A percentile compares a stretch with the other conserved stretches of the same genome.
Evolutionary conservation across 1,140 invertebrate genomes (phyloP).

Genomic region (Lordiphosa collinella): DNA sequence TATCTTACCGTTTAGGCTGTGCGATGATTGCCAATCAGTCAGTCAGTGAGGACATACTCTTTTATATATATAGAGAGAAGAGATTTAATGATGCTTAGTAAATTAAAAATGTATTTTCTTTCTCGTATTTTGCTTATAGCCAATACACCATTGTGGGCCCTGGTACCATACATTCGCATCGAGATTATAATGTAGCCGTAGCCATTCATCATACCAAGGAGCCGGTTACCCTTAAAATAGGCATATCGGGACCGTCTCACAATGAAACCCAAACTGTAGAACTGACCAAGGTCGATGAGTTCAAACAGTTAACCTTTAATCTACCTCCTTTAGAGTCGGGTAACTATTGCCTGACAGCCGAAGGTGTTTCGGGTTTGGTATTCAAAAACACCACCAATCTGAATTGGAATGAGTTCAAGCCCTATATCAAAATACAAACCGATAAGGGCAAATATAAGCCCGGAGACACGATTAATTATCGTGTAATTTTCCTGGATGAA

Average conservation of each 20-base stretch:
- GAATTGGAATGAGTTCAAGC: conserved; percentile 88
- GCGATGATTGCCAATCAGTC: too few species aligned
- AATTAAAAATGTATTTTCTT: too few species aligned
- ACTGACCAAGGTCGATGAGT: conserved; percentile 84
- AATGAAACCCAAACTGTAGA: conserved; percentile 85
- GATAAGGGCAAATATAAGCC: conserved; percentile 97
- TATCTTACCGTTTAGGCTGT: too few species aligned
- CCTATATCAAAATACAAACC: conserved; percentile 91
- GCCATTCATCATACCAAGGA: conserved; percentile 83
- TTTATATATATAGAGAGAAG: too few species aligned
- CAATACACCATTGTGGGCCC: conserved; percentile 90
- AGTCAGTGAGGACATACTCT: too few species aligned
- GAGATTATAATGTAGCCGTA: conserved; percentile 90
- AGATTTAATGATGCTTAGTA: too few species aligned
- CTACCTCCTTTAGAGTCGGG: conserved; percentile 89
- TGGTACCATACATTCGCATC: conserved; percentile 89
- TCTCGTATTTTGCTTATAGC: conserved; percentile 28
- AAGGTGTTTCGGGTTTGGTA: conserved; percentile 88
- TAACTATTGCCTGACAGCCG: conserved; percentile 87
- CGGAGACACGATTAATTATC: conserved; percentile 90
- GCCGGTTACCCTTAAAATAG: conserved; percentile 85
- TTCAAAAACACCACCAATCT: conserved; percentile 96
- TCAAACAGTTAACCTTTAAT: conserved; percentile 85
- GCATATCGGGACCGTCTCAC: conserved; percentile 86
- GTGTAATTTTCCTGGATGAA: conserved; percentile 90